Percentiles rank a stretch among this genome's conserved stretches.
Evolutionary conservation across 1,140 invertebrate species (phyloP).

Genomic region (Drosophila nigrodunni): DNA sequence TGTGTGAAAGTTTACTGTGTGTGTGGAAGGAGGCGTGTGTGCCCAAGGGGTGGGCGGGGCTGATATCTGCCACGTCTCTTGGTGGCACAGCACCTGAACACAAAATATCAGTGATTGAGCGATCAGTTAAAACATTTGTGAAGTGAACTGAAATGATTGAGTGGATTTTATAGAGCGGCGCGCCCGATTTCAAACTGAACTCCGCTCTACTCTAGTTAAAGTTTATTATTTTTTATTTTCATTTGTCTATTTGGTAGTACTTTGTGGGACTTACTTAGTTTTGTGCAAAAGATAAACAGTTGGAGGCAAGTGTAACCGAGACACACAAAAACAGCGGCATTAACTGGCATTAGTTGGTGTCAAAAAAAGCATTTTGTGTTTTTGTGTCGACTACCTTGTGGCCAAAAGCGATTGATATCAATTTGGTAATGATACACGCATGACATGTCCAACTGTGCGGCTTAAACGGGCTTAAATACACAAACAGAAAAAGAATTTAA

Average conservation of each 20-base stretch:
- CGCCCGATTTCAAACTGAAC: slow-evolving; percentile 22
- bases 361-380: slow-evolving; percentile 75
- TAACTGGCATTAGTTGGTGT: slow-evolving; percentile 74
- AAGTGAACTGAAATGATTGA: slow-evolving; percentile 75
- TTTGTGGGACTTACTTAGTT: slow-evolving; percentile 4
- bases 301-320: slow-evolving; percentile 19
- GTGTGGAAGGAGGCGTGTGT: background rate
- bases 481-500: background rate
- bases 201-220: slow-evolving; percentile 1
- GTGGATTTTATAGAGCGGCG: slow-evolving; percentile 71
- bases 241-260: slow-evolving; percentile 40
- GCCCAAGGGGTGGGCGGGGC: background rate
- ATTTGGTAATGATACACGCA: slow-evolving; percentile 30
- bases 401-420: slow-evolving; percentile 33
- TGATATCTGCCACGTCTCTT: slow-evolving; percentile 43
- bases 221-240: background rate
- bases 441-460: slow-evolving; percentile 58
- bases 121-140: slow-evolving; percentile 77
- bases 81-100: slow-evolving; percentile 25
- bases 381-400: slow-evolving; percentile 20
- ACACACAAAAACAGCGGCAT: slow-evolving; percentile 50
- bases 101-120: slow-evolving; percentile 77
- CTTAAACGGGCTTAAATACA: slow-evolving; percentile 34
- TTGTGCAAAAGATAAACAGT: slow-evolving; percentile 33
- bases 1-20: background rate